Percentiles rank a stretch among this genome's conserved stretches.
Evolutionary conservation across 30 jellyfish, hydroid and myxozoan genomes (phyloP).

Genomic region (Hydractinia echinata): DNA sequence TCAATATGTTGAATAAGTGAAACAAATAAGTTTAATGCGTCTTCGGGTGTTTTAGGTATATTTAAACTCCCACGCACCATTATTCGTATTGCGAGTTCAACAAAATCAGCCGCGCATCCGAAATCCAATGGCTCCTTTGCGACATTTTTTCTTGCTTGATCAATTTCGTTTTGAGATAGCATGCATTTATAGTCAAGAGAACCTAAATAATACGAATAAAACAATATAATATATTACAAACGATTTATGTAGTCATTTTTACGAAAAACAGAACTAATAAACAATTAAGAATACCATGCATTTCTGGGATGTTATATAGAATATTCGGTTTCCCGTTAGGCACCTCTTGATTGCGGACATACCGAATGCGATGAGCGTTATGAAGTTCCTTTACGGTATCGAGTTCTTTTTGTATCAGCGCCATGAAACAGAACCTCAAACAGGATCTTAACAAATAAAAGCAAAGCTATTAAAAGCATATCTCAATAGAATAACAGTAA

Average conservation of each 20-base stretch:
- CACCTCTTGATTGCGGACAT: not conserved
- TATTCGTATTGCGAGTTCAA: not conserved
- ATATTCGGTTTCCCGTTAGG: constrained; percentile 20
- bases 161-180: not conserved
- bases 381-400: not conserved
- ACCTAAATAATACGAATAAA: no score
- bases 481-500: not conserved
- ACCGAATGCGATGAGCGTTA: constrained; percentile 15
- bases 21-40: constrained; percentile 1
- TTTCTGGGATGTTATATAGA: not conserved
- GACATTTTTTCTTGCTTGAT: not conserved
- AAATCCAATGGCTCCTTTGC: not conserved
- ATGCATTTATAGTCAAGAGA: no score
- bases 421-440: constrained; percentile 3
- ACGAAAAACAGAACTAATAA: no score
- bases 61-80: not conserved
- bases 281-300: not conserved
- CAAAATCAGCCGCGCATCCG: constrained; percentile 2
- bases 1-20: not conserved
- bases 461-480: not conserved
- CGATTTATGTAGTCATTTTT: no score
- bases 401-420: not conserved
- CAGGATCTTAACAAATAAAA: not conserved
- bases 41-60: not conserved
- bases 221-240: no score